Evolutionary conservation across 2,888 invertebrate species (phyloP).

Genomic region (Thera britannica): DNA sequence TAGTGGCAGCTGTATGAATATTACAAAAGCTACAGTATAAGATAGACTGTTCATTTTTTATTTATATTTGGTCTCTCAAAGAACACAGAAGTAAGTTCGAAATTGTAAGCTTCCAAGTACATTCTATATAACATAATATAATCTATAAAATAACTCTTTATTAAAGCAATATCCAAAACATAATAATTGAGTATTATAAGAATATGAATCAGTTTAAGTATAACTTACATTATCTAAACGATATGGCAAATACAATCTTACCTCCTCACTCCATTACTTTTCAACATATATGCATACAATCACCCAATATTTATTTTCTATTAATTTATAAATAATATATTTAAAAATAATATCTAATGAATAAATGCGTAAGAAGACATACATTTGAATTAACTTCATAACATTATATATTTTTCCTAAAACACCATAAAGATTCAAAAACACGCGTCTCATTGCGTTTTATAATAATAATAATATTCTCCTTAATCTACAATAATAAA

Average conservation of each 20-base stretch:
- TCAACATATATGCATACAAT: constrained; percentile 22
- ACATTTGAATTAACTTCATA: constrained; percentile 32
- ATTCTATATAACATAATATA: constrained; percentile 4
- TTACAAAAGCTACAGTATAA: constrained; percentile 63
- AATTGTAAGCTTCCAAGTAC: constrained; percentile 27
- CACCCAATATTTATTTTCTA: constrained; percentile 11
- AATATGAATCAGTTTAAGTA: constrained; percentile 24
- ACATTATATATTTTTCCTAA: constrained; percentile 42
- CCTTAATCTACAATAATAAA: constrained; percentile 40
- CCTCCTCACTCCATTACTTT: constrained; percentile 20
- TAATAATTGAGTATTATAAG: constrained; percentile 34
- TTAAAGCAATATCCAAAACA: constrained; percentile 57
- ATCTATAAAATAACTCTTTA: constrained; percentile 22
- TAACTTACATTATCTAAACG: constrained; percentile 37
- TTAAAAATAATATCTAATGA: constrained; percentile 32
- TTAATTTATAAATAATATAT: constrained; percentile 1
- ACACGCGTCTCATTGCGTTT: constrained; percentile 61
- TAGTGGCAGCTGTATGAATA: background rate
- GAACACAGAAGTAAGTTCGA: constrained; percentile 51
- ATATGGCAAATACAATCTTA: constrained; percentile 43
- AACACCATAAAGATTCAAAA: constrained; percentile 66
- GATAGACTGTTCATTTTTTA: constrained; percentile 37
- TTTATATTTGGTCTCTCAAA: constrained; percentile 51
- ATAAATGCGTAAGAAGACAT: constrained; percentile 49
- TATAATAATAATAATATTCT: constrained; percentile 36